Conservation (phyloP, 2,113 vertebrate genomes). For the Benitochromis conjunctus region DNA sequence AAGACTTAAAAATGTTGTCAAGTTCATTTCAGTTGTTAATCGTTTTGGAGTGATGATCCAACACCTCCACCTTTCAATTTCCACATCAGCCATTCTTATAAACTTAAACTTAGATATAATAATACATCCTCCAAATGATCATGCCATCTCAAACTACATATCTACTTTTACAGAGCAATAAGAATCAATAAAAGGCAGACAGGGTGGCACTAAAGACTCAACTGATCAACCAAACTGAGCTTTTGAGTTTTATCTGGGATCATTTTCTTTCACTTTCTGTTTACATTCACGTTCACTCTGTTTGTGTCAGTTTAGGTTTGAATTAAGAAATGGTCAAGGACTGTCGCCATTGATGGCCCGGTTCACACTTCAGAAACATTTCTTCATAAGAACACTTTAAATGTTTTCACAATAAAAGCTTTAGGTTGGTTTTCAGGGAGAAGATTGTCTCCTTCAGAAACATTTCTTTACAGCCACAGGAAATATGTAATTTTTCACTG, state of each 20-base stretch:
- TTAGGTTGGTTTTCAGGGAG: background rate
- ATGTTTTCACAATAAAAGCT: background rate
- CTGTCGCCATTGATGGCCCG: background rate
- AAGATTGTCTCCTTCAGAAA: background rate
- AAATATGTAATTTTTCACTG: background rate
- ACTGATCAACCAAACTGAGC: background rate
- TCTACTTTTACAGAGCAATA: background rate
- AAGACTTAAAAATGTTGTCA: background rate
- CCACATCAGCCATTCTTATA: background rate
- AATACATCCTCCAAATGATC: background rate
- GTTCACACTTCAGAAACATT: background rate
- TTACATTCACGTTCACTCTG: background rate
- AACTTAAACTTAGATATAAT: background rate
- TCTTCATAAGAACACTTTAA: background rate
- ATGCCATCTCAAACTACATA: background rate
- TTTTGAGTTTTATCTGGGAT: background rate
- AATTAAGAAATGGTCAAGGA: background rate
- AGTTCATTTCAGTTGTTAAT: background rate
- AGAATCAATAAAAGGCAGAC: background rate
- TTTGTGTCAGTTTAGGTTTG: background rate
- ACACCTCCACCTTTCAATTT: background rate
- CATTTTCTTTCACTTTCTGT: background rate
- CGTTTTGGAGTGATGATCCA: background rate
- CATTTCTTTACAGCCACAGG: background rate
- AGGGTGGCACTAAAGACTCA: background rate